phyloP scores from a whole-genome alignment of 2,113 vertebrate species.

The Calypte anna region DNA sequence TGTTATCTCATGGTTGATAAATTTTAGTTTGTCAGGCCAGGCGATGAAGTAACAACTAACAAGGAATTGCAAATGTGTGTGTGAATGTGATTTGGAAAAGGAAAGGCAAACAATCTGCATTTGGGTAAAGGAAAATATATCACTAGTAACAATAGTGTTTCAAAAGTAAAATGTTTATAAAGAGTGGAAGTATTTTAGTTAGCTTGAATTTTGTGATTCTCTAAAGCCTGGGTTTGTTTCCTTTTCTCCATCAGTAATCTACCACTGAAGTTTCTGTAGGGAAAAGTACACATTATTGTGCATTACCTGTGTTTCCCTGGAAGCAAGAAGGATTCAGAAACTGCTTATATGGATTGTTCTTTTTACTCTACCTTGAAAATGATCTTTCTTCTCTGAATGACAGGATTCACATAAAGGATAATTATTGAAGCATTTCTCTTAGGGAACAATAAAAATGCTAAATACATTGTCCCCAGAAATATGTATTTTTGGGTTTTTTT shows the following conservation, averaged over 20 bases:
- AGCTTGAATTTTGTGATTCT: not conserved
- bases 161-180: not conserved
- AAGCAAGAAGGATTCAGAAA: not conserved
- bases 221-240: not conserved
- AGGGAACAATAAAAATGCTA: not conserved
- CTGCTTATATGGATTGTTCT: not conserved
- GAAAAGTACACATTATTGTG: not conserved
- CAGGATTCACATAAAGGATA: not conserved
- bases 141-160: not conserved
- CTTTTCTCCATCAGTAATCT: not conserved
- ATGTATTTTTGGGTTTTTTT: not conserved
- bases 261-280: not conserved
- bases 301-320: not conserved
- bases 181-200: not conserved
- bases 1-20: not conserved
- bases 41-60: not conserved
- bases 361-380: slow-evolving; percentile 2
- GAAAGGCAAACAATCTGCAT: not conserved
- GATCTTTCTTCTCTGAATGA: not conserved
- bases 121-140: not conserved
- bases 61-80: not conserved
- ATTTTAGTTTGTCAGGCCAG: not conserved
- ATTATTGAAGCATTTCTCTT: not conserved
- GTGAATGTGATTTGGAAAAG: not conserved
- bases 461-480: not conserved